A percentile compares a stretch with the other conserved stretches of the same genome.
phyloP scores from a whole-genome alignment of 2,113 vertebrate genomes.

The Tursiops truncatus region DNA sequence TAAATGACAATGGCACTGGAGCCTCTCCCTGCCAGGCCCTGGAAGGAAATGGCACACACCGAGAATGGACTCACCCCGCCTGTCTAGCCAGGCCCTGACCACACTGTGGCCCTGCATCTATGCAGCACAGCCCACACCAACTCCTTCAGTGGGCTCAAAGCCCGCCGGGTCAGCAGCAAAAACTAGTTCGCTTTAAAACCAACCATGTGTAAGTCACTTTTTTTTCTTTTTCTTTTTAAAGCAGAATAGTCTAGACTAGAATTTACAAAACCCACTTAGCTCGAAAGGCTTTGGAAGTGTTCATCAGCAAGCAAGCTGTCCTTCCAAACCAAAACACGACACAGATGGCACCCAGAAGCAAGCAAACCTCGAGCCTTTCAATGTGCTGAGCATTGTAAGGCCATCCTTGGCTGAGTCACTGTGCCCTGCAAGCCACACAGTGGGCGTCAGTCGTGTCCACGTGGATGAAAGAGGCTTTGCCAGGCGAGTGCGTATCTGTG shows the following conservation, averaged over 20 bases:
- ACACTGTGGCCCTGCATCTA: background rate
- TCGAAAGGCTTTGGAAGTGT: constrained; percentile 14
- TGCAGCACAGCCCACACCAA: background rate
- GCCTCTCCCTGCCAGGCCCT: background rate
- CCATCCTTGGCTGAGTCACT: background rate
- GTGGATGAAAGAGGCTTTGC: background rate
- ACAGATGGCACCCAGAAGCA: constrained; percentile 27
- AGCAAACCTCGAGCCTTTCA: background rate
- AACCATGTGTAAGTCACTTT: background rate
- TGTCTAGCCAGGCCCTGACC: background rate
- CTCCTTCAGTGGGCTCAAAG: background rate
- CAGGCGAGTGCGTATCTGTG: background rate
- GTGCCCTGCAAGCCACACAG: background rate
- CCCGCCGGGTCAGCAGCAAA: background rate
- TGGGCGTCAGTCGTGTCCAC: background rate
- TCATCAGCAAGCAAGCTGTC: constrained; percentile 41
- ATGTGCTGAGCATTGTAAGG: background rate
- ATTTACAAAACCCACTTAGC: constrained; percentile 24
- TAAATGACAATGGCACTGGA: background rate
- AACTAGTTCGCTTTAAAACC: background rate
- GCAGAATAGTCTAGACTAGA: constrained; percentile 37
- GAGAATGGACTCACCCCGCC: background rate
- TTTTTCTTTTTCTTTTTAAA: background rate
- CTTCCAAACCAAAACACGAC: constrained; percentile 18
- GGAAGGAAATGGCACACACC: background rate